Conservation (phyloP, 2,797 vertebrate species). For the Esox masquinongy region DNA sequence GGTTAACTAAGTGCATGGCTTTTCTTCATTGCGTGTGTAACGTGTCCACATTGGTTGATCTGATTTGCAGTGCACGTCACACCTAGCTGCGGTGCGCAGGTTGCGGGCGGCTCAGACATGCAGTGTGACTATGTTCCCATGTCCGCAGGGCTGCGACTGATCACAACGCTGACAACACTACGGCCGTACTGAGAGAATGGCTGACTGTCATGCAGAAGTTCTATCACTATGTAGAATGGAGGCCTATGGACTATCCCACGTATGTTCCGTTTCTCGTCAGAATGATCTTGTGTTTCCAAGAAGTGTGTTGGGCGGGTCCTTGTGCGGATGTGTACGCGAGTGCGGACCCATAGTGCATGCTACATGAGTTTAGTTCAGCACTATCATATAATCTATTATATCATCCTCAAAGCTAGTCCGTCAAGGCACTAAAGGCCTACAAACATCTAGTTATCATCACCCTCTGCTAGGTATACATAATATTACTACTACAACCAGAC, state of each 20-base stretch:
- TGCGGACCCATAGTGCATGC: too few relatives aligned
- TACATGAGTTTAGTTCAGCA: neutral
- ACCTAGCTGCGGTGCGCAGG: neutral
- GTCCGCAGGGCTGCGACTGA: constrained; percentile 89
- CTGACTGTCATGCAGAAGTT: constrained; percentile 79
- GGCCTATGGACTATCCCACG: constrained; percentile 84
- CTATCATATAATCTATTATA: neutral
- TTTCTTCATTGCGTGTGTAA: neutral
- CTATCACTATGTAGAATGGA: constrained; percentile 88
- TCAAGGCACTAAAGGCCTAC: too few relatives aligned
- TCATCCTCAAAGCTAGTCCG: too few relatives aligned
- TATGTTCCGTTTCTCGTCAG: constrained; percentile 53
- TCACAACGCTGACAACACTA: constrained; percentile 91
- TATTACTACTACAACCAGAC: neutral
- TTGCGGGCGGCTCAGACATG: too few relatives aligned
- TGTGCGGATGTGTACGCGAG: too few relatives aligned
- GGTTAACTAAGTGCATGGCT: neutral
- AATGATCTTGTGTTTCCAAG: too few relatives aligned
- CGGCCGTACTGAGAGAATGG: constrained; percentile 87
- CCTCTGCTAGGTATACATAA: constrained; percentile 7
- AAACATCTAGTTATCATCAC: constrained; percentile 3
- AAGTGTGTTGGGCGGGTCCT: too few relatives aligned
- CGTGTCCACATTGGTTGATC: neutral
- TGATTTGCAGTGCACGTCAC: neutral
- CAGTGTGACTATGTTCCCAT: constrained; percentile 12